phyloP scores from a whole-genome alignment of 1,140 invertebrate genomes.

The Sminthurinus signatus region DNA sequence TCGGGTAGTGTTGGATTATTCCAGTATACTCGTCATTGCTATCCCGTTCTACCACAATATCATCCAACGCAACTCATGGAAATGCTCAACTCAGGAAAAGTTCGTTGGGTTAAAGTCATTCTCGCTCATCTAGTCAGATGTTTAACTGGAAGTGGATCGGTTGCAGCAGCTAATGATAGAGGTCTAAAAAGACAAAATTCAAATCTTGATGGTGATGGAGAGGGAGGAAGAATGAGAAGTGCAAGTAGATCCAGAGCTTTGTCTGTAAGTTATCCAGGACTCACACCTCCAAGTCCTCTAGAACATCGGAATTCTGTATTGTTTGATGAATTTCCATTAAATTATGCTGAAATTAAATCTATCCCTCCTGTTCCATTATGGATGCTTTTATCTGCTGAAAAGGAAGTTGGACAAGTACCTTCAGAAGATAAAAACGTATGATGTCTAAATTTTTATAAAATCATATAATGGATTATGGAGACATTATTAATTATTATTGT shows the following conservation, averaged over 20 bases:
- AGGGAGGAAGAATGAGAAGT: constrained; percentile 54
- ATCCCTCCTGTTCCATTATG: constrained; percentile 94
- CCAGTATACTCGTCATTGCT: constrained; percentile 60
- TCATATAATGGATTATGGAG: neutral
- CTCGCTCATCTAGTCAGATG: constrained; percentile 78
- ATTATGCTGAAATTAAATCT: constrained; percentile 93
- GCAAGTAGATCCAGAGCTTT: constrained; percentile 82
- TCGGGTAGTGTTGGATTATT: constrained; percentile 39
- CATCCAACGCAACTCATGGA: constrained; percentile 99
- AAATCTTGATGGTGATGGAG: constrained; percentile 55
- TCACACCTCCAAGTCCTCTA: constrained; percentile 48
- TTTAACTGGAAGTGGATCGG: constrained; percentile 22
- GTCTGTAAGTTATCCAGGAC: constrained; percentile 71
- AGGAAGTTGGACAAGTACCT: constrained; percentile 55
- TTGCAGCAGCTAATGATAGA: too few relatives aligned
- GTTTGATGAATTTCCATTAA: constrained; percentile 78
- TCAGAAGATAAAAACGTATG: constrained; percentile 44
- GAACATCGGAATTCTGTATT: constrained; percentile 56
- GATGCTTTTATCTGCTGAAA: constrained; percentile 88
- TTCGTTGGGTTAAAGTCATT: constrained; percentile 95
- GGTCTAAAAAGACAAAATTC: constrained; percentile 44
- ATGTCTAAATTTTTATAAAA: constrained; percentile 3
- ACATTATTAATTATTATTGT: too few relatives aligned
- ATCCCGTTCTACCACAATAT: constrained; percentile 97
- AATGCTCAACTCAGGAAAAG: constrained; percentile 96